phyloP scores from a whole-genome alignment of 2,888 invertebrate genomes.

The Polia nebulosa region DNA sequence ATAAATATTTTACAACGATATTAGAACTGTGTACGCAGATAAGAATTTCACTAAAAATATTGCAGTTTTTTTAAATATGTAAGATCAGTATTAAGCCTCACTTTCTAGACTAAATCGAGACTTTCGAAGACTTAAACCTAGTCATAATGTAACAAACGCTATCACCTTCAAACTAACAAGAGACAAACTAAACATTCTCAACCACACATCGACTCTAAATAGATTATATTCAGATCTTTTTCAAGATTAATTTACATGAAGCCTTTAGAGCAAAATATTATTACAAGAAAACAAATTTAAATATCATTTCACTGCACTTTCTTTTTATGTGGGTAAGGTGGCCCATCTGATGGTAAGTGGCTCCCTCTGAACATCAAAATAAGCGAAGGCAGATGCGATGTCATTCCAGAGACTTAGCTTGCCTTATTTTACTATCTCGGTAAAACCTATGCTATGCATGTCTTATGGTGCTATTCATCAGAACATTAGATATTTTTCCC shows the following conservation, averaged over 20 bases:
- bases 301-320: background rate
- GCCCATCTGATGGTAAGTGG: background rate
- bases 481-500: background rate
- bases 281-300: background rate
- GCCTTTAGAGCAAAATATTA: constrained; percentile 43
- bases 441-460: too few species aligned
- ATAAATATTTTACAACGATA: background rate
- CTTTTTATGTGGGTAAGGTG: background rate
- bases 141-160: constrained; percentile 61
- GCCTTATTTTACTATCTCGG: too few species aligned
- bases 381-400: too few species aligned
- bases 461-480: too few species aligned
- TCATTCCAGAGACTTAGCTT: too few species aligned
- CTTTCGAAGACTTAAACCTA: constrained; percentile 52
- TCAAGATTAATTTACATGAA: constrained; percentile 67
- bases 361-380: too few species aligned
- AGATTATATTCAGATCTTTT: constrained; percentile 75
- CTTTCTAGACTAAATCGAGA: constrained; percentile 50
- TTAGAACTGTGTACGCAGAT: background rate
- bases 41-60: background rate
- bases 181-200: constrained; percentile 62
- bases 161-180: constrained; percentile 68
- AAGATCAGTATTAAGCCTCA: constrained; percentile 53
- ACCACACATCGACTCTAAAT: constrained; percentile 56
- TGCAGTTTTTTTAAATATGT: background rate